Base-by-base conservation (phyloP, 1,140 invertebrate genomes). In the Drosophila trapezifrons region DNA sequence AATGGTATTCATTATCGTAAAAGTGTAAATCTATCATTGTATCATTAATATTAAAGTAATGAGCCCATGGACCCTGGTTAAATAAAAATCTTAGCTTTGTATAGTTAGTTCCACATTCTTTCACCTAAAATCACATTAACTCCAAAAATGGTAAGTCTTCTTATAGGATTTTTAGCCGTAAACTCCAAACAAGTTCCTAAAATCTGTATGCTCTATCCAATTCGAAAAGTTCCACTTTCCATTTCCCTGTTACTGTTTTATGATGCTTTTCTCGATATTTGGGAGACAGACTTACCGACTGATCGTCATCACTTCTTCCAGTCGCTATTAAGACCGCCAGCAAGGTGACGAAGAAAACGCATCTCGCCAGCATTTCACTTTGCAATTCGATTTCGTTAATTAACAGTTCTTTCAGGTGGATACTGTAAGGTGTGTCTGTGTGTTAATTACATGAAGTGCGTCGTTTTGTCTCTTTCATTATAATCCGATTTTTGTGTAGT, bases 331-430 rank as follows among this genome's bases (percentile, higher is more conserved):
- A 43, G 32, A 56, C 55, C 49, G 42, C 66, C 65, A 82, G 62
- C 45, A 74, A 72, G 45, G 71, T 43, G 49, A 76, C 56, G 25
- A 84, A 51, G 25, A 62, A 78, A 72, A 66, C 38, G 18, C 83
- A 87, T 80, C 58, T 80, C 63, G 58, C 35, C 55, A 43, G 76
- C 74, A 76, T 76, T 69, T 76, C 64, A 60, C 52, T 75, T 38
- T 37, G 25, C 58, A 51, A n/a, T 29, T 71, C 2, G 20, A 40
- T 42, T 76, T 47, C 51, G 22, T 25, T 15, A 32, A 27, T 37
- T 43, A 64, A 74, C 57, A 57, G 22, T 57, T 56, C 43, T 56
- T 64, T 54, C 51, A 54, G 51, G 12, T 76, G 17, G 35, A 27
- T 22, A 38, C n/a, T 37, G 12, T 52, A 9, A 25, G n/a, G 20